Base-by-base conservation (phyloP, 2,797 vertebrate species). In the Adrianichthys oophorus region DNA sequence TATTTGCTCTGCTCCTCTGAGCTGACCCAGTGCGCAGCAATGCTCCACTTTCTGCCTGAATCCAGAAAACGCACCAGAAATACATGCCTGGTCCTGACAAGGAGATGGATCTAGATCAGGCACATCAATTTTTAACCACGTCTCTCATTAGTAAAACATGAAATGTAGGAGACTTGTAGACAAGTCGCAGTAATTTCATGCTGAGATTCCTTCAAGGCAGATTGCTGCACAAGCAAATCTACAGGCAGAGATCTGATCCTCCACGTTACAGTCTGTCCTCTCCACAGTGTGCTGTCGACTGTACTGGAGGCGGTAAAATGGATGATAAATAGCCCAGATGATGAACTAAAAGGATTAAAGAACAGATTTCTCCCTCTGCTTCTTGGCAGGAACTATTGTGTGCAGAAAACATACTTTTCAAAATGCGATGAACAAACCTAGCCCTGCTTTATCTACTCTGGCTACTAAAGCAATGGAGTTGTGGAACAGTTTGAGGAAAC, bases 101-200 rank as follows among this genome's bases (percentile, higher is more conserved):
- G 42, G 62, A 59, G 70, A 78, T 60, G 56, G 62, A 68, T 79
- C 56, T 70, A 66, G 60, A 82, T 73, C 77, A 74, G 63, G 49
- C 0, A 10, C 52, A 77, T 85, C 16, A 43, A 78, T 84, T 82
- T 79, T 85, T 77, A 76, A 85, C 24, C 3, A 15, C 23, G 6
- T 18, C 7, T 43, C 77, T 78, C 77, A 82, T 79, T 66, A 76
- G 61, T 80, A 58, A 86, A 85, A 72, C 68, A 78, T 79, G 62
- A 71, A 72, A 68, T 69, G 53, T 56, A 59, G 70, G 68, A 73
- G 15, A 48, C 19, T 5, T 18, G 74, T 54, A 37, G 65, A 77
- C 44, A 16, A 16, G 4, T 78, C 47, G 53, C 48, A 53, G 61
- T 4, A 46, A 26, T 48, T 59, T 60, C 48, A 17, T 67, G 58